Conservation (phyloP, 2,113 vertebrate species). For the Cyanoderma ruficeps region DNA sequence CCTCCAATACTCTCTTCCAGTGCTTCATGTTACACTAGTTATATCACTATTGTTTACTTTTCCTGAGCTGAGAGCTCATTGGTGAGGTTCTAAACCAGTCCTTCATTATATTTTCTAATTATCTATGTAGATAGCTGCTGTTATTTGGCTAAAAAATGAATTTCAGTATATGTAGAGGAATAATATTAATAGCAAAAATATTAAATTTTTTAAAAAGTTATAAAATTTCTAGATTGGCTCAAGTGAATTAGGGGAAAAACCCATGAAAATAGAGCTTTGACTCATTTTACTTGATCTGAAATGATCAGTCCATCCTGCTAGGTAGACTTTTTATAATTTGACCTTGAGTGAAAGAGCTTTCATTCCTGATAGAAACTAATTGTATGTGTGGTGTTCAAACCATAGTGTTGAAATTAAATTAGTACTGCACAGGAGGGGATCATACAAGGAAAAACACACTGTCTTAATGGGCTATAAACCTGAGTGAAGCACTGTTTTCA, state of each 20-base stretch:
- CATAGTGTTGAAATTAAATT: constrained; percentile 52
- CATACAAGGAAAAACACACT: constrained; percentile 1
- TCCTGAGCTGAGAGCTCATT: not conserved
- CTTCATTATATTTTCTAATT: not conserved
- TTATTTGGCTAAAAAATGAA: not conserved
- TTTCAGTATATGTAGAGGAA: not conserved
- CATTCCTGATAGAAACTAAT: constrained; percentile 14
- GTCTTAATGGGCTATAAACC: constrained; percentile 16
- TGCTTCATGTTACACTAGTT: not conserved
- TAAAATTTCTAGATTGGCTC: not conserved
- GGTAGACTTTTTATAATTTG: not conserved
- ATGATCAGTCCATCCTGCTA: not conserved
- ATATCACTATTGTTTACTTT: not conserved
- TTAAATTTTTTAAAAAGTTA: not conserved
- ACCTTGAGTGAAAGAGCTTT: constrained; percentile 42
- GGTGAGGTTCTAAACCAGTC: not conserved
- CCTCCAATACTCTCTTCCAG: not conserved
- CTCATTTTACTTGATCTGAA: not conserved
- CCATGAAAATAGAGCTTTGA: not conserved
- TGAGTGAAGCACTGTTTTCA: constrained; percentile 4
- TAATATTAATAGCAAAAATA: not conserved
- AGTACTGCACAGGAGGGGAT: not conserved
- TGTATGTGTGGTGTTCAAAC: constrained; percentile 21
- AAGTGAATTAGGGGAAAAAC: not conserved
- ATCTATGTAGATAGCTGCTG: not conserved